Base-by-base conservation (phyloP, 2,888 invertebrate species). In the Thymelicus lineola region DNA sequence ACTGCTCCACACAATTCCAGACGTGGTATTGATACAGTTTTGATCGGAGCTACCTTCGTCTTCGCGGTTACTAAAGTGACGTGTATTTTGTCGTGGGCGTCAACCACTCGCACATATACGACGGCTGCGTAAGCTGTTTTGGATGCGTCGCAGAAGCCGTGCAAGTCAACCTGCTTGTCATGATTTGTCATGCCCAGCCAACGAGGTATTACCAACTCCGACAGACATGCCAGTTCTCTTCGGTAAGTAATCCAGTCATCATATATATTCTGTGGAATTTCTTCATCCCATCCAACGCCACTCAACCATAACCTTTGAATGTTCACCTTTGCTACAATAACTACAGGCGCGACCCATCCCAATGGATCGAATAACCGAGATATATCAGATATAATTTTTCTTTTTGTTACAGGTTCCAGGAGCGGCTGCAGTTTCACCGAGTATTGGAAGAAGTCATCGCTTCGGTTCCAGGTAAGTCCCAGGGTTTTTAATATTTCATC, bases 351-450 rank as follows among this genome's bases (percentile, higher is more conserved):
- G 0, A 79, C 45, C 81, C 82, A 83, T 0, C 82, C 82, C 0
- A 81, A 38, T 6, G 36, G 36, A 7, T 38, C 36, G 9, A 38
- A 38, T 38, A 38, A 38, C 36, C 36, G 36, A 36, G 78, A 57
- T 6, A 82, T 77, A 28, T 81, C 79, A 0, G 81, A 79, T n/a
- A 81, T 71, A n/a, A 83, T 70, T 36, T 59, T 74, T 70, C 81
- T 75, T 75, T 82, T 82, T 17, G 82, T 82, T 65, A 76, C 70
- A 63, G 78, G 72, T 57, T 42, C 15, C 14, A 58, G 46, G 6
- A 72, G 0, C 14, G 63, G 45, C 0, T 76, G 73, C 0, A 80
- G 50, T 7, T 74, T 72, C 0, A 80, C 75, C 0, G 74, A 60
- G 57, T 79, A 80, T 0, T 75, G 59, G 57, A 80, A 82, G 0